These are phyloP conservation scores for Tragopan temminckii DNA, from an alignment of 2,797 vertebrate genomes.

Conservation along the genomic window DNA sequence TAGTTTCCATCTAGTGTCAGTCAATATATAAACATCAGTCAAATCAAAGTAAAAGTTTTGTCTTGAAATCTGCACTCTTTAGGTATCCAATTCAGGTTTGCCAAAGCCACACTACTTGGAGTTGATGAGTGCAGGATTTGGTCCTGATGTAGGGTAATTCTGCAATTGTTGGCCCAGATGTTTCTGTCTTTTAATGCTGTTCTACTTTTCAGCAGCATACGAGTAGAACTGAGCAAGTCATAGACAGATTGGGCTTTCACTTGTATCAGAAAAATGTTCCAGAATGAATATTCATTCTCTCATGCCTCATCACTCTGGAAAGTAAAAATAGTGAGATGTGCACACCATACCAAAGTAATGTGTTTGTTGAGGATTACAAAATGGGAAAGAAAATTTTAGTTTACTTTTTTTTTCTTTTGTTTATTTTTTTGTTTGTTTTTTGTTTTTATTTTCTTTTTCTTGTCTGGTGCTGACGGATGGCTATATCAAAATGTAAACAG, in stretches of 20 bases:
- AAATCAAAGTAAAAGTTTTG: neutral
- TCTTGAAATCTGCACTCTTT: neutral
- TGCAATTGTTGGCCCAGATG: neutral
- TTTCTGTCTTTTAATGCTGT: neutral
- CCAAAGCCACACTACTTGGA: neutral
- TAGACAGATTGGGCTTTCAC: neutral
- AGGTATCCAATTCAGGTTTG: neutral
- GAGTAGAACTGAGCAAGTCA: neutral
- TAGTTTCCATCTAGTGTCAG: neutral
- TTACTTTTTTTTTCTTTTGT: neutral
- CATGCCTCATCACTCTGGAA: neutral
- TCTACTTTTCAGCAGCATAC: neutral
- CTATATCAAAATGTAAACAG: neutral
- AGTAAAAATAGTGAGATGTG: neutral
- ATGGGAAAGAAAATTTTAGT: neutral
- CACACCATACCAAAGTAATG: neutral
- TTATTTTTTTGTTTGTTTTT: neutral
- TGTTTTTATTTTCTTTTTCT: neutral
- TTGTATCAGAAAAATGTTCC: neutral
- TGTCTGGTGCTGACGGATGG: neutral
- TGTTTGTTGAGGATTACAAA: neutral
- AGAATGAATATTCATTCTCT: conserved; percentile 2
- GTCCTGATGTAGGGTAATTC: neutral
- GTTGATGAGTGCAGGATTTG: neutral
- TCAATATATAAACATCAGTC: neutral